Conservation (phyloP, 2,113 vertebrate genomes). For the Stegastes partitus region DNA sequence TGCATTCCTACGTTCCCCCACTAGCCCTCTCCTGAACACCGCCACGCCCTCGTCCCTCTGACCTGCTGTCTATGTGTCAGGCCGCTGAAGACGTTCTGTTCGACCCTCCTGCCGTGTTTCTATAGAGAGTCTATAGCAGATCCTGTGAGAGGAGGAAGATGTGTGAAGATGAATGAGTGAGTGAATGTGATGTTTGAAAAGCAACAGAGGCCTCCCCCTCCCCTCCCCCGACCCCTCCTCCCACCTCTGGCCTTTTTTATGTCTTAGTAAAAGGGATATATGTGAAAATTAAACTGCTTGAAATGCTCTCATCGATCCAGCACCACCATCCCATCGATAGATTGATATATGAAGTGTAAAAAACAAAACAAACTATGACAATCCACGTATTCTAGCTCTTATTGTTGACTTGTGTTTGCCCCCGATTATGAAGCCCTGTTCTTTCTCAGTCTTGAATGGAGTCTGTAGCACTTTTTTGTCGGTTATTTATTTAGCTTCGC, state of each 20-base stretch:
- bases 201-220: constrained; percentile 55
- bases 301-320: constrained; percentile 68
- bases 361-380: constrained; percentile 73
- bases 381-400: constrained; percentile 77
- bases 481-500: constrained; percentile 80
- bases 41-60: constrained; percentile 5
- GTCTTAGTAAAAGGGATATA: constrained; percentile 74
- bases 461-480: constrained; percentile 74
- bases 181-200: constrained; percentile 62
- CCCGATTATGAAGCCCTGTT: constrained; percentile 60
- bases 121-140: constrained; percentile 36
- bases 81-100: constrained; percentile 47
- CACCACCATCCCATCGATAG: constrained; percentile 70
- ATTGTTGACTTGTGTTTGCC: constrained; percentile 67
- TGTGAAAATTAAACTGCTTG: constrained; percentile 67
- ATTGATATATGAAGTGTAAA: constrained; percentile 71
- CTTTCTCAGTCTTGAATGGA: constrained; percentile 59
- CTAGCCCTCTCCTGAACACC: constrained; percentile 38
- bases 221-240: constrained; percentile 15
- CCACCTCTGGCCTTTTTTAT: constrained; percentile 61
- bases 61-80: constrained; percentile 57
- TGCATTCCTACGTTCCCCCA: constrained; percentile 70
- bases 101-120: constrained; percentile 38
- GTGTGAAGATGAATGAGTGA: constrained; percentile 36
- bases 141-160: constrained; percentile 47